Base-by-base conservation (phyloP, 2,113 vertebrate species). In the Pan paniscus region DNA sequence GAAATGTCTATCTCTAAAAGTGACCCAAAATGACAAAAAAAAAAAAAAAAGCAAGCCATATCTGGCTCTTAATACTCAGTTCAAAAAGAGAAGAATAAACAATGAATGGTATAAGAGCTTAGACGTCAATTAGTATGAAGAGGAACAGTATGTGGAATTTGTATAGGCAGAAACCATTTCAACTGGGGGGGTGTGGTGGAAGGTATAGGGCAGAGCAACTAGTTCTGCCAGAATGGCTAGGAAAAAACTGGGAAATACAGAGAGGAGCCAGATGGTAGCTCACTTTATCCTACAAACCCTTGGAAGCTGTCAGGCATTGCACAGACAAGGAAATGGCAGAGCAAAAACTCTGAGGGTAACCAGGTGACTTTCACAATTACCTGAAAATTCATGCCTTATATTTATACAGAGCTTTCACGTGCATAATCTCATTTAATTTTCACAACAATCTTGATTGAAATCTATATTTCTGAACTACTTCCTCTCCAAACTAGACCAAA, bases 401-500 rank as follows among this genome's bases (percentile, higher is more conserved):
- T 90, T 82, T 75, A 75, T 13, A 67, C 2, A 46, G 38, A 25
- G 59, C 27, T 61, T 59, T 61, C 35, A 72, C 17, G 90, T 72
- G 18, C 22, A 61, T 64, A 80, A 57, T 32, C 84, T 96, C 70
- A 92, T 52, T 82, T 92, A 84, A 92, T 67, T 84, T 92, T 91
- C n/a, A 48, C 17, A 95, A 78, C n/a, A 92, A 93, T 32, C 13
- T 13, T 83, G 14, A 95, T 6, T 83, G 14, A 50, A 75, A 86
- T 93, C 67, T 50, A 8, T 25, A 92, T 75, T 86, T 90, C 68
- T 55, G 18, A 88, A 83, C 12, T 72, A 55, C 35, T 89, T 92
- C 64, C 30, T 97, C 85, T 96, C 84, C 55, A 85, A 67, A 95
- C 32, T 85, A 95, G 48, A 92, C 61, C 27, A 88, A 93, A 96